Evolutionary conservation across 2,888 invertebrate genomes (phyloP), one percentile per base, ranked within the genome.

Genomic region (Shargacucullia verbasci): DNA sequence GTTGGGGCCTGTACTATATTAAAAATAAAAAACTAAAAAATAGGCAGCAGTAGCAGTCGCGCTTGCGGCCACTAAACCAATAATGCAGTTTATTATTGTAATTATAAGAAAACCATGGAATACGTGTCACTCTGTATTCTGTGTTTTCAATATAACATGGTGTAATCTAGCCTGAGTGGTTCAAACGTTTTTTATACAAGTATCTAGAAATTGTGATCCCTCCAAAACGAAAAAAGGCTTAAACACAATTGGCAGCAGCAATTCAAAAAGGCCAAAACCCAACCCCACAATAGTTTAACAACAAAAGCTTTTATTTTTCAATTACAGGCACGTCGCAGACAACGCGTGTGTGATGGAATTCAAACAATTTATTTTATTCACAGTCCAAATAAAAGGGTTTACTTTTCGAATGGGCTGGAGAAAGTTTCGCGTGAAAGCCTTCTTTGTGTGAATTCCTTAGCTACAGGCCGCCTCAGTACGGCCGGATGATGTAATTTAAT

Each of bases 321-420:
- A 85, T 87, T 83, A 80, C 76, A 52, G 54, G 50, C 73, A 77
- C 78, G 80, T 73, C 54, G 46, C 58, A 62, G 65, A 72, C 59
- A 59, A 48, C 65, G 58, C 61, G 68, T 70, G 25, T 53, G 81
- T 80, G 81, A 82, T 76, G 79, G 79, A 81, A 85, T 75, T 81
- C 70, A 73, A 80, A 82, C 84, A 79, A 87, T 87, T 85, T 85
- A 83, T 87, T 85, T 85, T 80, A 83, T 85, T 82, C 79, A 65
- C 68, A 76, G 67, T 63, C 63, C 68, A 81, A 80, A 82, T 80
- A 82, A 81, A 85, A 84, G 78, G 84, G 79, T 80, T 79, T 73
- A 56, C 73, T 74, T 67, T 65, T 53, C 66, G 70, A 76, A 76
- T 66, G 61, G 61, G 53, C 68, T 65, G 58, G 59, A 71, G 73